A percentile compares a stretch with the other conserved stretches of the same genome.
These are phyloP conservation scores for Neodontobutis hainanensis DNA, from an alignment of 2,113 vertebrate species.

Conservation along the genomic window DNA sequence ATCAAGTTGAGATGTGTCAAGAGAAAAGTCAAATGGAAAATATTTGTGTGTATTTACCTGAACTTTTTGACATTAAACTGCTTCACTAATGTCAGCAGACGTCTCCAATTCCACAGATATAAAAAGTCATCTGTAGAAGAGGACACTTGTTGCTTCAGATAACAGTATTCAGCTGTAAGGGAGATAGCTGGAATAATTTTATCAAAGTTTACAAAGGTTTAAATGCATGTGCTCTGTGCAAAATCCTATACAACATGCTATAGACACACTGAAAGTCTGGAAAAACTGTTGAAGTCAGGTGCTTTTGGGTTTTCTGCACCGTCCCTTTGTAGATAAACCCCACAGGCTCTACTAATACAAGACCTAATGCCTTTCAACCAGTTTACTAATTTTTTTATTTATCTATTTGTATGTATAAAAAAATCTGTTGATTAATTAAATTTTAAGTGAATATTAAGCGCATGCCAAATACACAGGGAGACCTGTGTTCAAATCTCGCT, in stretches of 20 bases:
- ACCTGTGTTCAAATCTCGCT: too few relatives aligned
- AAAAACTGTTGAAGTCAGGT: conserved; percentile 15
- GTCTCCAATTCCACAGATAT: conserved; percentile 61
- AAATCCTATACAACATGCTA: conserved; percentile 51
- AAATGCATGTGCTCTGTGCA: conserved; percentile 58
- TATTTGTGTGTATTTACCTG: conserved; percentile 21
- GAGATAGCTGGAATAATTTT: conserved; percentile 49
- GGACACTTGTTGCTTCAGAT: conserved; percentile 77
- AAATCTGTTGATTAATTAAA: too few relatives aligned
- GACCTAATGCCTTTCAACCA: too few relatives aligned
- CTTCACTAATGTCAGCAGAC: conserved; percentile 56
- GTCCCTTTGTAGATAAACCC: too few relatives aligned
- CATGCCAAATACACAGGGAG: too few relatives aligned
- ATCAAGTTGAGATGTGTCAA: conserved; percentile 36
- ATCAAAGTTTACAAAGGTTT: conserved; percentile 61
- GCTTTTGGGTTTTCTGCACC: conserved; percentile 18
- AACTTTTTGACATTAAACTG: conserved; percentile 48
- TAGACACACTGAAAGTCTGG: neutral
- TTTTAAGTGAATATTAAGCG: too few relatives aligned
- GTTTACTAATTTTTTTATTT: too few relatives aligned
- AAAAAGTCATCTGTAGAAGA: conserved; percentile 73
- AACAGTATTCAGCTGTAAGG: conserved; percentile 34
- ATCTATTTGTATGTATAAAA: too few relatives aligned
- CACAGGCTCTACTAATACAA: neutral
- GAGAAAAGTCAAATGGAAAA: conserved; percentile 3